Conservation (phyloP, 1,140 invertebrate genomes). For the Formica selysi region DNA sequence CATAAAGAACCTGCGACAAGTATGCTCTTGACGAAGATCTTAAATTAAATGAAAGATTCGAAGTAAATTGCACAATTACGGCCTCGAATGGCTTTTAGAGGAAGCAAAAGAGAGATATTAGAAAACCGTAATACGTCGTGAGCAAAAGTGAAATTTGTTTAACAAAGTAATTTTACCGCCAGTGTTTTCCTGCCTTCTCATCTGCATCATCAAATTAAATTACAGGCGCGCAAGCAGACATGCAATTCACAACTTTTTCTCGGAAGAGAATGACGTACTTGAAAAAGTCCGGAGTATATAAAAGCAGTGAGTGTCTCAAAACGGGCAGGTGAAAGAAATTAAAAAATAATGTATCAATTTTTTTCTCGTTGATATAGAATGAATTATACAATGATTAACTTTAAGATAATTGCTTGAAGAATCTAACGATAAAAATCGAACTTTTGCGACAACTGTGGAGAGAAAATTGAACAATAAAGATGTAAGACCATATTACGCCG, state of each 20-base stretch:
- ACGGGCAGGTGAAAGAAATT: neutral
- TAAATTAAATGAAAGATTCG: constrained; percentile 24
- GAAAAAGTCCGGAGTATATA: neutral
- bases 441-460: neutral
- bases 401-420: neutral
- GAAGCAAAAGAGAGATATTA: constrained; percentile 22
- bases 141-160: constrained; percentile 41
- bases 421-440: constrained; percentile 2
- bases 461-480: constrained; percentile 37
- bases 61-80: constrained; percentile 26
- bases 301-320: neutral
- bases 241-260: constrained; percentile 32
- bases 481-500: neutral
- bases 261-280: neutral
- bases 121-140: constrained; percentile 22
- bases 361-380: neutral
- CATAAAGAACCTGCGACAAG: neutral
- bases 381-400: neutral
- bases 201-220: constrained; percentile 44
- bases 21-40: neutral
- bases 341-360: neutral
- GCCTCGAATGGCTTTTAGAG: neutral
- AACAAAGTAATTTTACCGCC: constrained; percentile 29
- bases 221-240: neutral
- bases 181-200: constrained; percentile 23